A percentile compares a stretch with the other conserved stretches of the same genome.
These are phyloP conservation scores for Mesoligia furuncula DNA, from an alignment of 2,888 invertebrate species.

Conservation along the genomic window DNA sequence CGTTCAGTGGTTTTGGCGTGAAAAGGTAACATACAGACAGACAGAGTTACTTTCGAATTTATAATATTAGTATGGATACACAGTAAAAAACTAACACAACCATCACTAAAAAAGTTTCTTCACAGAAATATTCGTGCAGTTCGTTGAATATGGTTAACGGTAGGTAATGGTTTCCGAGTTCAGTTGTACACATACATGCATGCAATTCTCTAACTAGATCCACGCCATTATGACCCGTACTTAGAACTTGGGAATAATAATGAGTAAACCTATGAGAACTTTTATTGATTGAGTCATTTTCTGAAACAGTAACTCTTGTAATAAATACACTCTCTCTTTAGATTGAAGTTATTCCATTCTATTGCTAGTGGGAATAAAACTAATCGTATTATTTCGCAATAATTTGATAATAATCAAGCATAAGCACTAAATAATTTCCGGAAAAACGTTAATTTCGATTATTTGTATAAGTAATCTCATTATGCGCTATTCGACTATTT, in stretches of 20 bases:
- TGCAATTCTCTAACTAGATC: conserved; percentile 70
- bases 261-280: neutral
- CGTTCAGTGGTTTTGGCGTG: too few species aligned
- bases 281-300: neutral
- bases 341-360: neutral
- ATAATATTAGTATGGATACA: neutral
- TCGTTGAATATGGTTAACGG: conserved; percentile 71
- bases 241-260: conserved; percentile 26
- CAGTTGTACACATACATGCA: conserved; percentile 70
- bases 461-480: neutral
- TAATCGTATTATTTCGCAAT: neutral
- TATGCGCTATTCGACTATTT: conserved; percentile 1
- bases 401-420: neutral
- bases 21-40: too few species aligned
- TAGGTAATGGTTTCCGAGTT: conserved; percentile 70
- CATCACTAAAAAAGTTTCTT: conserved; percentile 65
- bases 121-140: conserved; percentile 73
- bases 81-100: conserved; percentile 6
- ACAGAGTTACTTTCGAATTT: too few species aligned
- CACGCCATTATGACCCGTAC: conserved; percentile 33
- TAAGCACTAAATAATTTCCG: neutral
- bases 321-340: neutral
- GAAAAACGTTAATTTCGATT: conserved; percentile 9
- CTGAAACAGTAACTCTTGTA: neutral
- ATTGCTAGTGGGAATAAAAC: neutral